Base-by-base conservation (phyloP, 2,888 invertebrate species). In the Molanna angustata region DNA sequence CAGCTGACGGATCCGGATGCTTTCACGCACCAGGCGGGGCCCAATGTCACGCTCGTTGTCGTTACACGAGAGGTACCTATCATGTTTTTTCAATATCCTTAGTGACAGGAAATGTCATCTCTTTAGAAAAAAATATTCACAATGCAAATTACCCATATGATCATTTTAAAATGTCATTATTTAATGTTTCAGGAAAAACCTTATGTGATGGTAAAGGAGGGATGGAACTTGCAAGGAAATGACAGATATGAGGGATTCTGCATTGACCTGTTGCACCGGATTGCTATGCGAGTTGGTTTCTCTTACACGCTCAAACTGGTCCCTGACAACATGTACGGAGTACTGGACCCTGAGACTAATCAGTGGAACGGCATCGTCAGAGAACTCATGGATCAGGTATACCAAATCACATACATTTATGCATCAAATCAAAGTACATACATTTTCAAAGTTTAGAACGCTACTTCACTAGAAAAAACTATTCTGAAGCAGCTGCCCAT, bases 351-450 rank as follows among this genome's bases (percentile, higher is more conserved):
- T 0, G 86, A 89, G 56, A 90, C 90, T 0, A 90, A 88, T 54
- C 83, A 90, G 62, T 94, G 93, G 93, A 93, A 93, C 62, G 94
- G 94, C 2, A 90, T 94, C 50, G 92, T 94, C 1, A 76, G 86
- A 19, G 90, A 93, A 63, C 78, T 93, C 21, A 88, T 92, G 80
- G 91, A 92, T 63, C 83, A 93, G 77, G 92, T 89, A 67, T 77
- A n/a, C n/a, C n/a, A n/a, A n/a, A n/a, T n/a, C n/a, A n/a, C n/a
- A n/a, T n/a, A n/a, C n/a, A n/a, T n/a, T n/a, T n/a, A n/a, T n/a
- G n/a, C n/a, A n/a, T n/a, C n/a, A n/a, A n/a, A n/a, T n/a, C n/a
- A n/a, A n/a, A n/a, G n/a, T n/a, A n/a, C n/a, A n/a, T n/a, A n/a
- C n/a, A n/a, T n/a, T n/a, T n/a, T n/a, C n/a, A n/a, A n/a, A n/a